Percentiles rank a stretch among this genome's conserved stretches.
Evolutionary conservation across 2,113 vertebrate genomes (phyloP).

Genomic region (Atrichornis clamosus): DNA sequence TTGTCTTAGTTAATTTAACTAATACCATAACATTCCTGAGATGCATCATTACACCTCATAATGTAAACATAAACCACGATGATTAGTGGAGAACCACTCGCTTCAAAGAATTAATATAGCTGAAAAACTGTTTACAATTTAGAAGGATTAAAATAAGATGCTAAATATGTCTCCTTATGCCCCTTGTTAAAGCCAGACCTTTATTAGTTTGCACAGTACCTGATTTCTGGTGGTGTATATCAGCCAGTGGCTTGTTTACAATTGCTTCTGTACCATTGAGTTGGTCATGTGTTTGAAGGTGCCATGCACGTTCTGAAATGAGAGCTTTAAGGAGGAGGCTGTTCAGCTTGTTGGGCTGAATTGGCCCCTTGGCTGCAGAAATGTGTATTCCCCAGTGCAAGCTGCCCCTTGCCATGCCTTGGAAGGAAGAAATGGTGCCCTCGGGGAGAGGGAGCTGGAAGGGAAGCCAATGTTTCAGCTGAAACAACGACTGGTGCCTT

Average conservation of each 20-base stretch:
- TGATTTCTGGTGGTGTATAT: neutral
- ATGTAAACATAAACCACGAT: conserved; percentile 53
- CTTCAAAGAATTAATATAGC: conserved; percentile 34
- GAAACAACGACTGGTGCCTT: accelerated
- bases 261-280: neutral
- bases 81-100: neutral
- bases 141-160: neutral
- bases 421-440: neutral
- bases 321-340: neutral
- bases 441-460: neutral
- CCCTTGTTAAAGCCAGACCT: neutral
- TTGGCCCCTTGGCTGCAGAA: neutral
- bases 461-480: neutral
- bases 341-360: neutral
- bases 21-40: conserved; percentile 44
- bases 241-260: neutral
- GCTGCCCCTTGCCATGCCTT: neutral
- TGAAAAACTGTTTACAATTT: conserved; percentile 17
- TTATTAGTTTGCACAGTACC: neutral
- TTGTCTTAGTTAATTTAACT: conserved; percentile 63
- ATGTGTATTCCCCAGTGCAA: neutral
- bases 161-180: neutral
- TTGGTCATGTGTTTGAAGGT: neutral
- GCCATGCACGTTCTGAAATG: neutral
- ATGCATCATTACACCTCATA: conserved; percentile 57